Evolutionary conservation across 1,140 invertebrate species (phyloP).

Genomic region (Macrostomum lignano): DNA sequence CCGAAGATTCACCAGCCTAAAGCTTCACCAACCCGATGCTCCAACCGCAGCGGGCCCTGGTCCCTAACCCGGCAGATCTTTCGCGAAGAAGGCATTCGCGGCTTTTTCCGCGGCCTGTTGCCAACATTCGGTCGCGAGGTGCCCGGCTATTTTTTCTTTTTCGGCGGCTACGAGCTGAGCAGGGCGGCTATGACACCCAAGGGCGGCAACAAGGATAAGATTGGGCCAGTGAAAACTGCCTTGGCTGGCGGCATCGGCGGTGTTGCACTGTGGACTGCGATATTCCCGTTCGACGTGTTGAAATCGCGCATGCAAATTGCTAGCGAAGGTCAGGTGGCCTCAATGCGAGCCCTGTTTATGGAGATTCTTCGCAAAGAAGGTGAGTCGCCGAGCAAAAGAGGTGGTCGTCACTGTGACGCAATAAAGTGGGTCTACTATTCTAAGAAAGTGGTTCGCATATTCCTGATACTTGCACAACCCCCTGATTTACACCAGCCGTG

Average conservation of each 20-base stretch:
- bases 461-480: no score
- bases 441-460: no score
- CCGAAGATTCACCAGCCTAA: no score
- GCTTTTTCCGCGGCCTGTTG: conserved; percentile 58
- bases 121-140: conserved; percentile 80
- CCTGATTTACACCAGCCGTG: no score
- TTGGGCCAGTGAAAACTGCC: conserved; percentile 48
- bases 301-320: conserved; percentile 71
- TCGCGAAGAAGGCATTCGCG: conserved; percentile 40
- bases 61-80: conserved; percentile 48
- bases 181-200: conserved; percentile 38
- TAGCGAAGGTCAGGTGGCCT: no score
- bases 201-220: no score
- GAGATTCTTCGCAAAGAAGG: conserved; percentile 12
- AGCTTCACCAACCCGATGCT: no score
- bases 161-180: conserved; percentile 71
- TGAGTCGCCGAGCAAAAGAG: no score
- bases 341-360: no score
- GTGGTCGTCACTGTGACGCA: no score
- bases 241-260: conserved; percentile 62
- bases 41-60: no score
- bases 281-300: conserved; percentile 83
- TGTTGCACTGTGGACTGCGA: conserved; percentile 54
- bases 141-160: conserved; percentile 92
- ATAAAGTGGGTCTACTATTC: no score